Percentiles rank a stretch among this genome's conserved stretches.
Evolutionary conservation across 2,888 invertebrate genomes (phyloP).

Genomic region (Tuberolachnus salignus): DNA sequence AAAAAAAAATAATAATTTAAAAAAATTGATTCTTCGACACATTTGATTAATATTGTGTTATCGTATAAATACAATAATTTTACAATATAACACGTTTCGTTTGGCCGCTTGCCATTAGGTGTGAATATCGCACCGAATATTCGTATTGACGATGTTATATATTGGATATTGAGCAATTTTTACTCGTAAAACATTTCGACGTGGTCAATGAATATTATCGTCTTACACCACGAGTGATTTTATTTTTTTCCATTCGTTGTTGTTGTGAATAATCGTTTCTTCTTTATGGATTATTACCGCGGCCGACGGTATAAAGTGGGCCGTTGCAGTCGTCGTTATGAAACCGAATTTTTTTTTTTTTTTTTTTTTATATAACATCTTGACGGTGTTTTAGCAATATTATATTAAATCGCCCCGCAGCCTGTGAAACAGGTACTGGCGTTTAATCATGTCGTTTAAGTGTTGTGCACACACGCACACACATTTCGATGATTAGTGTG

Average conservation of each 20-base stretch:
- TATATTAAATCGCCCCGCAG: neutral
- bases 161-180: neutral
- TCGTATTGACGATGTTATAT: neutral
- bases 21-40: neutral
- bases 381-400: neutral
- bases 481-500: no score
- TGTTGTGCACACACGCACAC: no score
- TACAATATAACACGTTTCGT: no score
- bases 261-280: neutral
- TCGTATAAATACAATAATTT: no score
- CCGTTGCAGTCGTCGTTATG: neutral
- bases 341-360: no score
- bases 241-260: neutral
- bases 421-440: neutral
- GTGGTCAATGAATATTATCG: conserved; percentile 1
- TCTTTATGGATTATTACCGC: neutral
- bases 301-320: no score
- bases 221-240: neutral
- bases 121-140: neutral
- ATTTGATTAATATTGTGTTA: neutral
- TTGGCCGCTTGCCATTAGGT: conserved; percentile 14
- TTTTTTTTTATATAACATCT: neutral
- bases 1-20: no score
- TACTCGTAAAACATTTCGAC: neutral
- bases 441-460: neutral